A percentile compares a stretch with the other conserved stretches of the same genome.
These are phyloP conservation scores for Nycticorax nycticorax DNA, from an alignment of 2,113 vertebrate genomes.

Conservation along the genomic window DNA sequence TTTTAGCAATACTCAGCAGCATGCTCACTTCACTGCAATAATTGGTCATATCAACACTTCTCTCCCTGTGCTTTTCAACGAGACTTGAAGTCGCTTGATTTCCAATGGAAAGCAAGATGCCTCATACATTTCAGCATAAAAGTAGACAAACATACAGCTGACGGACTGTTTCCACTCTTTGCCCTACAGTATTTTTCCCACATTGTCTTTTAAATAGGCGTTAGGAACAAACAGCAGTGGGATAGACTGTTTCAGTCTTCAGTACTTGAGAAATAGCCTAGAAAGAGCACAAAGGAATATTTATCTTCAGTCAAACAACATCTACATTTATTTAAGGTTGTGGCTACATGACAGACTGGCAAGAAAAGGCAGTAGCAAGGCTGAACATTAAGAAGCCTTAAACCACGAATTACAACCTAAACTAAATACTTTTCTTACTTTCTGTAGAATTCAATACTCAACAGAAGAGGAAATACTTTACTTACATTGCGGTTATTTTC, in stretches of 20 bases:
- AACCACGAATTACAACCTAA: background rate
- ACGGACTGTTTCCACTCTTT: background rate
- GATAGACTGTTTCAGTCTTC: background rate
- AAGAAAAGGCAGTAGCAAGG: background rate
- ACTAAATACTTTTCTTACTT: background rate
- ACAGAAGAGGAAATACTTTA: background rate
- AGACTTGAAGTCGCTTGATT: background rate
- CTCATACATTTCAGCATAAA: background rate
- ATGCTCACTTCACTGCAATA: background rate
- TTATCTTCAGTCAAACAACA: background rate
- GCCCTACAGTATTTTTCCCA: background rate
- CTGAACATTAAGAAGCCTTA: background rate
- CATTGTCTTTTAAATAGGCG: background rate
- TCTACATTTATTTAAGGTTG: background rate
- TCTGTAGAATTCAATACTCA: background rate
- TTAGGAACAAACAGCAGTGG: background rate
- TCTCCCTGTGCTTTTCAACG: background rate
- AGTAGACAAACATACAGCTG: background rate
- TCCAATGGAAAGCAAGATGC: background rate
- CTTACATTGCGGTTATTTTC: background rate
- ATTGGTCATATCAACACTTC: background rate
- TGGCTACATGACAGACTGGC: background rate
- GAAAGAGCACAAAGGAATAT: background rate
- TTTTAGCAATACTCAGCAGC: background rate
- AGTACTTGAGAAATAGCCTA: background rate